Evolutionary conservation across 2,113 vertebrate genomes (phyloP), one percentile per base, ranked within the genome.

Genomic region (Brachionichthys hirsutus): DNA sequence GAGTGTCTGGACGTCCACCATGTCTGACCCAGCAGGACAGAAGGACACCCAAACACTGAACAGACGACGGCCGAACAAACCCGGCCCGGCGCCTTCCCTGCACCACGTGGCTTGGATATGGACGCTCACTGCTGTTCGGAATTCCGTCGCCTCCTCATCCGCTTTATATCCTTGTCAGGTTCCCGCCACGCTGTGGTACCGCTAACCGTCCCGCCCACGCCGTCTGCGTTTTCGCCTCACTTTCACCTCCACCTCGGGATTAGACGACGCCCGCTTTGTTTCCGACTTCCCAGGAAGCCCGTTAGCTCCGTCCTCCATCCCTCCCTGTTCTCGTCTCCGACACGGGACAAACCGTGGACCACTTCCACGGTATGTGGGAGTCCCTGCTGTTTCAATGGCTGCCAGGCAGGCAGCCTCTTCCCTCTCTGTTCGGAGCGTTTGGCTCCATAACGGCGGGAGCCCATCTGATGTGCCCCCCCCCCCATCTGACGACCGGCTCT

Each of bases 1-100:
- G 81, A 87, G 85, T 82, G 86, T 81, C 71, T 89, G 88, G 86
- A 90, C 89, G 86, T 89, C 87, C 86, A 80, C 69, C 86, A 77
- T 62, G 65, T 87, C 91, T 92, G 87, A 91, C 89, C 89, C 84
- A 76, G 80, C 84, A 91, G 89, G 88, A 92, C 91, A 92, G 89
- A 92, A 92, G 89, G 90, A 92, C 84, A 87, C 72, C 54, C 85
- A 90, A 90, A 91, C 90, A 89, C 88, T 88, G 64, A 80, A 87
- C 87, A 90, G 87, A 91, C 84, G 87, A 89, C 86, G 82, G 81
- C 85, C 77, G 76, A 78, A 86, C 85, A 80, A 84, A n/a, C n/a
- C n/a, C 81, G 87, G 77, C 78, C 84, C 84, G 79, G 60, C 83
- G 53, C 76, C 66, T 73, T 82, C 77, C 71, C 57, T 81, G 54